Conservation (phyloP, 2,113 vertebrate genomes). For the Mustelus asterias region DNA sequence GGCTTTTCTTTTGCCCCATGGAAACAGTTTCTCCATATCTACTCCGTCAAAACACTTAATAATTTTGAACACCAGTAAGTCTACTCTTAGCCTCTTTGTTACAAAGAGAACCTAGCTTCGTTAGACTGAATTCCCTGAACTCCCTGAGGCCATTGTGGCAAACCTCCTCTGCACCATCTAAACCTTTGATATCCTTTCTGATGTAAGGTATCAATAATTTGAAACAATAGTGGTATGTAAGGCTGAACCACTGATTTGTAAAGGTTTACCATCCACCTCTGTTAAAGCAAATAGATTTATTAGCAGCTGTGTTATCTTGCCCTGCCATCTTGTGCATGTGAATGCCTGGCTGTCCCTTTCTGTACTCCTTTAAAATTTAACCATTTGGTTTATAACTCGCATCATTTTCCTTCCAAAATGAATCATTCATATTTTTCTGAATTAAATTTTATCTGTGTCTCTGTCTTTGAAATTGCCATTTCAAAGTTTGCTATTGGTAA, state of each 20-base stretch:
- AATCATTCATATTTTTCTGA: too few species aligned
- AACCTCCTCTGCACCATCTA: background rate
- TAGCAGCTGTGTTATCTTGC: background rate
- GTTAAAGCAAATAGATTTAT: background rate
- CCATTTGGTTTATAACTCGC: too few species aligned
- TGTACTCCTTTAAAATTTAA: too few species aligned
- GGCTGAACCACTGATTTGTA: background rate
- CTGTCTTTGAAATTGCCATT: too few species aligned
- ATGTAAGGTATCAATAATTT: background rate
- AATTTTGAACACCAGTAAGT: background rate
- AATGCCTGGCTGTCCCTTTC: background rate
- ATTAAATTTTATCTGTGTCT: too few species aligned
- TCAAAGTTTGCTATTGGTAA: too few species aligned
- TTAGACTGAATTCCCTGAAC: background rate
- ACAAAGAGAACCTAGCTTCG: background rate
- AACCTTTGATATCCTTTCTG: background rate
- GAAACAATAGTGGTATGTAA: background rate
- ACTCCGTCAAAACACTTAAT: background rate
- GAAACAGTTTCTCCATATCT: background rate
- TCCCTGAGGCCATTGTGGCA: background rate
- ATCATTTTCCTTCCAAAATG: too few species aligned
- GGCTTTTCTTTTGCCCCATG: background rate
- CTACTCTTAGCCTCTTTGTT: background rate
- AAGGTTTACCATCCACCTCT: background rate
- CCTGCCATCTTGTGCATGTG: background rate